Evolutionary conservation across 2,888 invertebrate species (phyloP), one percentile per base, ranked within the genome.

Genomic region (Leptinotarsa tumamoca): DNA sequence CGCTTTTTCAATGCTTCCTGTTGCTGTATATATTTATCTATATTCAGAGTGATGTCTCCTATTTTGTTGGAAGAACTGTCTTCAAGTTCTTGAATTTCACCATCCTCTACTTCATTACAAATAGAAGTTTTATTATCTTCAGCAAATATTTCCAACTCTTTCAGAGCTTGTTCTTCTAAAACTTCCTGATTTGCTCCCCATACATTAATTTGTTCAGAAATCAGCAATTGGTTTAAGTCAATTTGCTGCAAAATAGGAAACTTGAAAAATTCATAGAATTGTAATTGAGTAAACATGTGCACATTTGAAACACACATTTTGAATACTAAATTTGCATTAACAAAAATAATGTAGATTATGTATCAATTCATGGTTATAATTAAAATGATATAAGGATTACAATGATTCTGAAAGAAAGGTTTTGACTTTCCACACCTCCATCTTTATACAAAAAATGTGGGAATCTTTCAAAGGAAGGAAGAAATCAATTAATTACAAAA

Each of bases 101-200:
- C 84, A 23, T 84, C 84, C 80, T 87, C 85, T 71, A 81, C 68
- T 74, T 73, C 50, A 68, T 74, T 61, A 27, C 63, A 33, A 33
- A 76, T 63, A 23, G 21, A 14, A 27, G 73, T 74, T 27, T 75
- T 73, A 23, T 74, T 76, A 78, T 84, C 78, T 75, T 85, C 82
- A 23, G 83, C 79, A 74, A 88, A 86, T 74, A 85, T 85, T 78
- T 88, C 80, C 7, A 89, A 77, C 78, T 89, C 88, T 72, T 85
- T 81, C 71, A 88, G 80, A 21, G 88, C 89, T 81, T 89, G 87
- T 73, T 86, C 76, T 80, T 89, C 88, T 50, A 89, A 81, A 43
- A 81, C 79, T 75, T 85, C 84, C 79, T 89, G 88, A 69, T 84
- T 80, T 79, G 85, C 81, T 58, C 88, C 84, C 88, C 89, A 88